These are phyloP conservation scores for Semaprochilodus insignis DNA, from an alignment of 2,797 vertebrate species.

Conservation along the genomic window DNA sequence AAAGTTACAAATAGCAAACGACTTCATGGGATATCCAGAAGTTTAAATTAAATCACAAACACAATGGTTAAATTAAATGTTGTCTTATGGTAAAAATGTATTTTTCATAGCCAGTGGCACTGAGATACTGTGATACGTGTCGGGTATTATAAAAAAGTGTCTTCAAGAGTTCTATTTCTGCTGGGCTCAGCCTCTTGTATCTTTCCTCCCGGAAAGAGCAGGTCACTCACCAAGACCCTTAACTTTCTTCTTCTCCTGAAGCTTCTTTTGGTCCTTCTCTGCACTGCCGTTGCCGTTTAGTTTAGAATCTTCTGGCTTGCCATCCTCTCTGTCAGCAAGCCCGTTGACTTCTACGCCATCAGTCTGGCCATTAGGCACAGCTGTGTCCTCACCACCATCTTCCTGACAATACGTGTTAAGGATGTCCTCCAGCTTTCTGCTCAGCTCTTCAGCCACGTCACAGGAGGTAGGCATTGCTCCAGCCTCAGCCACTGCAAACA, in stretches of 20 bases:
- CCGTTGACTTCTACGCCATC: conserved; percentile 85
- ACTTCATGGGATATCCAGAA: neutral
- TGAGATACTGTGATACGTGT: neutral
- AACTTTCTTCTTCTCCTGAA: conserved; percentile 94
- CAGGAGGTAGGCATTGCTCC: conserved; percentile 60
- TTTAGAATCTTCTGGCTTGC: conserved; percentile 79
- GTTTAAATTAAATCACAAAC: neutral
- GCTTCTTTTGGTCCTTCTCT: conserved; percentile 88
- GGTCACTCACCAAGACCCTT: conserved; percentile 89
- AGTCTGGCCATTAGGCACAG: conserved; percentile 81
- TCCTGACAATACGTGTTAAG: conserved; percentile 92
- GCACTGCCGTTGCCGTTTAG: conserved; percentile 71
- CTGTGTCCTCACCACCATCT: conserved; percentile 76
- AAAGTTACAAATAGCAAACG: neutral
- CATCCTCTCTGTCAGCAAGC: conserved; percentile 76
- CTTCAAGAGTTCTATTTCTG: neutral
- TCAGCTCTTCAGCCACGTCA: conserved; percentile 93
- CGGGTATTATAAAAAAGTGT: neutral
- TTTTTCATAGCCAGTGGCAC: neutral
- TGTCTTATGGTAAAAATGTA: no score
- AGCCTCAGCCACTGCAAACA: conserved; percentile 60
- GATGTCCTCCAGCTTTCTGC: conserved; percentile 94
- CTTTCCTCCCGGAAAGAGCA: neutral
- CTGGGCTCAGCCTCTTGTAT: no score
- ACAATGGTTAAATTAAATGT: neutral